phyloP scores from a whole-genome alignment of 2,113 vertebrate genomes.

The Perca schrenkii region DNA sequence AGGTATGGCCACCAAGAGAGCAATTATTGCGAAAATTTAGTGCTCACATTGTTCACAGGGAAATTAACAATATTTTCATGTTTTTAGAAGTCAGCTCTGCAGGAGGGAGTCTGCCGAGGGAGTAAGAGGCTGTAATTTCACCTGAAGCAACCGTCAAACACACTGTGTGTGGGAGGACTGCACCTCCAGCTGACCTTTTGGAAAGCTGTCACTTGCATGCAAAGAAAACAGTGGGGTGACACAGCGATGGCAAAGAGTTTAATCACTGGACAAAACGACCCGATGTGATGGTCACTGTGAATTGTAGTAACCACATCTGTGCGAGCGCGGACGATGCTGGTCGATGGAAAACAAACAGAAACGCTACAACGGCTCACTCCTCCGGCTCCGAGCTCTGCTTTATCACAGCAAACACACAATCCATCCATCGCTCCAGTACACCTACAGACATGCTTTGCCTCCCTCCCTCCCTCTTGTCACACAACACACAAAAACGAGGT shows the following conservation, averaged over 20 bases:
- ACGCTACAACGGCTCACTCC: constrained; percentile 41
- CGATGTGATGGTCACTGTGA: constrained; percentile 13
- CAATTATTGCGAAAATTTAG: constrained; percentile 20
- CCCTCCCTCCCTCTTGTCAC: constrained; percentile 65
- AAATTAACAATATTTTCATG: constrained; percentile 22
- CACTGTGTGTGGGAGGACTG: constrained; percentile 50
- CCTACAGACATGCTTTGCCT: constrained; percentile 67
- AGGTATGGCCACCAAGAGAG: constrained; percentile 21
- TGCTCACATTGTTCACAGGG: neutral
- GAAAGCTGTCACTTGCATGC: constrained; percentile 44
- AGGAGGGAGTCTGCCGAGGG: constrained; percentile 13
- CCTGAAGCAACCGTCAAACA: constrained; percentile 52
- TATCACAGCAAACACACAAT: constrained; percentile 60
- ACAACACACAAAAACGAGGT: constrained; percentile 65
- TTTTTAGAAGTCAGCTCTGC: constrained; percentile 29
- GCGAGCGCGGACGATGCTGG: neutral
- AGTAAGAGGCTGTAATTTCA: constrained; percentile 36
- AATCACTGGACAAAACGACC: constrained; percentile 42
- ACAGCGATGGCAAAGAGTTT: constrained; percentile 33
- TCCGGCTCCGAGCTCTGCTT: constrained; percentile 47
- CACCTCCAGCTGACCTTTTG: constrained; percentile 65
- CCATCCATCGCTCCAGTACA: constrained; percentile 61
- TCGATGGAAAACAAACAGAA: constrained; percentile 37
- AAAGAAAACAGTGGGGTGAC: constrained; percentile 31
- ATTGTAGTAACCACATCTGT: neutral